These are phyloP conservation scores for Achatina immaculata DNA, from an alignment of 1,140 invertebrate species.

Conservation along the genomic window DNA sequence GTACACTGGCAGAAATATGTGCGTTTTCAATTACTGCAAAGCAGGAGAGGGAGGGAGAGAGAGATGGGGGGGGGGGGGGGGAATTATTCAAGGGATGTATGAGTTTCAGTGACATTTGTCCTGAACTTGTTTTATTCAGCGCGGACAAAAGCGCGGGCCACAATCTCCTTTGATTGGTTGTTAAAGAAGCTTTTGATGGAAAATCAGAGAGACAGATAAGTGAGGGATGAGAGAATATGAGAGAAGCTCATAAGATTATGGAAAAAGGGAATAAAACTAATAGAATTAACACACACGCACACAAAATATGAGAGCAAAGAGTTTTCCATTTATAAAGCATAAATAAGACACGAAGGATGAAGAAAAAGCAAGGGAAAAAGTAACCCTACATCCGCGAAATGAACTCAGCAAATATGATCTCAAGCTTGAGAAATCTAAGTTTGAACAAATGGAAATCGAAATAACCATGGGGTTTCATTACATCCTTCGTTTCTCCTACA, in stretches of 20 bases:
- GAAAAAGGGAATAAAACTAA: background rate
- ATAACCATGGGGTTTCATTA: constrained; percentile 10
- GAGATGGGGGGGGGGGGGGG: too few relatives aligned
- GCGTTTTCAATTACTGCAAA: constrained; percentile 16
- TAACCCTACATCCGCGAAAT: background rate
- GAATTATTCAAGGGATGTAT: constrained; percentile 9
- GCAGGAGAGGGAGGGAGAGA: background rate
- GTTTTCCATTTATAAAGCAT: too few relatives aligned
- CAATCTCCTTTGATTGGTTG: background rate
- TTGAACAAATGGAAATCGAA: constrained; percentile 14
- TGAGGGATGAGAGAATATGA: background rate
- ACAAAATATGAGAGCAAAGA: too few relatives aligned
- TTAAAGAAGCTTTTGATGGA: background rate
- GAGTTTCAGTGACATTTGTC: background rate
- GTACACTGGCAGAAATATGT: background rate
- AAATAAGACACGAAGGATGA: too few relatives aligned
- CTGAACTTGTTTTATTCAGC: background rate
- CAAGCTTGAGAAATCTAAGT: background rate
- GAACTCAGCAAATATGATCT: background rate
- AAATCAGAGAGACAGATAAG: too few relatives aligned
- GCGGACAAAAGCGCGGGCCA: background rate
- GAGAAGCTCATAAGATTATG: background rate
- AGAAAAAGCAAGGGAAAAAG: background rate
- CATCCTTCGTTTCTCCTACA: background rate
- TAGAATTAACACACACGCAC: too few relatives aligned